Conservation (phyloP, 64 coral and sea anemone species). For the Acropora yongei region DNA sequence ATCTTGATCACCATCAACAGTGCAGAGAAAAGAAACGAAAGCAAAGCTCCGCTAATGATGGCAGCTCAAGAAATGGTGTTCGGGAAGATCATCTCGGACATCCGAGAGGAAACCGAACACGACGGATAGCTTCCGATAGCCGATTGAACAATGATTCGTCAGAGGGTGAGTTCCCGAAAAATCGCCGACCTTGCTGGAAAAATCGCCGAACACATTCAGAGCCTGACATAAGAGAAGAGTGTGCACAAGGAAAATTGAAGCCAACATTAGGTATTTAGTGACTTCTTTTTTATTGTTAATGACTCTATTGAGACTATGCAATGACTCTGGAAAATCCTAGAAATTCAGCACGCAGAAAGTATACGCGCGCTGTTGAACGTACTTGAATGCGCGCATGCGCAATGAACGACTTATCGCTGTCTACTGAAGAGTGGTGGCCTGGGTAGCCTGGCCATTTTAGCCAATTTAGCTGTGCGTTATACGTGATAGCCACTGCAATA, state of each 20-base stretch:
- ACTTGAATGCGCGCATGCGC: no score
- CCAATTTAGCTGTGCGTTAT: no score
- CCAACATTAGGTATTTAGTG: neutral
- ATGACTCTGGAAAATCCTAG: no score
- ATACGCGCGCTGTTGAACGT: no score
- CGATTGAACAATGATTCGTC: neutral
- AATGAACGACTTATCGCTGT: no score
- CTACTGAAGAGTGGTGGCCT: no score
- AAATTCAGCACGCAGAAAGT: no score
- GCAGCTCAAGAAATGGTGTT: neutral
- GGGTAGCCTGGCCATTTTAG: no score
- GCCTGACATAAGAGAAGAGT: neutral
- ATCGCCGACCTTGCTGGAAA: neutral
- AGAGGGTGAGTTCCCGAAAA: neutral
- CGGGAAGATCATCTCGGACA: neutral
- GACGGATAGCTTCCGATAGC: neutral
- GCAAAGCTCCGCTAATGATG: neutral
- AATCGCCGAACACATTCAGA: neutral
- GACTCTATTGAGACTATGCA: no score
- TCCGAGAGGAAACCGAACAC: neutral
- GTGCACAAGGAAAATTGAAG: neutral
- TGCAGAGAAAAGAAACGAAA: neutral
- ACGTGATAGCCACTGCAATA: no score
- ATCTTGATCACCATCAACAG: neutral
- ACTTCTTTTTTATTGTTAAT: neutral